phyloP scores from a whole-genome alignment of 37 sponge, comb jelly and placozoan genomes.

The Dysidea cf. avara region DNA sequence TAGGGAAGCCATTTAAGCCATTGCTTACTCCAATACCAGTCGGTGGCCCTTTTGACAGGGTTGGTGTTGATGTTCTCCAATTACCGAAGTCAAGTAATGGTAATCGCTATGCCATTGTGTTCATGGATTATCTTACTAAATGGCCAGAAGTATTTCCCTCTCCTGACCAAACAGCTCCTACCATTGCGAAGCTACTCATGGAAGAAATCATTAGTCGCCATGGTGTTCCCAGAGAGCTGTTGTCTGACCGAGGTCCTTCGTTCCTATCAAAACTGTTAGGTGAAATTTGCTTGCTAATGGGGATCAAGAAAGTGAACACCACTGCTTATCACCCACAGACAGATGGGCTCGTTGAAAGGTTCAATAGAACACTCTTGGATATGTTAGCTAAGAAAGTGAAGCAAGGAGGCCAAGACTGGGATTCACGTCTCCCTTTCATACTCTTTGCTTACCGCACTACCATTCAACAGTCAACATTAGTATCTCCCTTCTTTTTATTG shows the following conservation, averaged over 20 bases:
- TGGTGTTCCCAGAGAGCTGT: slow-evolving; percentile 29
- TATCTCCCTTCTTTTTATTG: slow-evolving; percentile 28
- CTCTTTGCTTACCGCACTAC: slow-evolving; percentile 37
- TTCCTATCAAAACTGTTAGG: slow-evolving; percentile 23
- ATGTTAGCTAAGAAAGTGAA: slow-evolving; percentile 6
- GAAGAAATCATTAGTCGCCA: slow-evolving; percentile 29
- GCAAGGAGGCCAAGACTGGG: slow-evolving; percentile 13
- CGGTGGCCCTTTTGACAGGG: slow-evolving; percentile 39
- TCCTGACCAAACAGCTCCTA: slow-evolving; percentile 20
- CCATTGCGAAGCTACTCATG: slow-evolving; percentile 46
- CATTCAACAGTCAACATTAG: slow-evolving; percentile 19
- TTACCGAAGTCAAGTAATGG: slow-evolving; percentile 37
- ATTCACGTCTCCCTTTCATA: slow-evolving; percentile 6
- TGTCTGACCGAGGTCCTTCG: slow-evolving; percentile 28
- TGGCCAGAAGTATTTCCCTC: slow-evolving; percentile 48
- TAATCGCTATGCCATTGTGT: slow-evolving; percentile 52
- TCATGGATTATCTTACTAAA: slow-evolving; percentile 49
- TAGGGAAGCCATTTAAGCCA: slow-evolving; percentile 16
- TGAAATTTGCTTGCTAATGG: slow-evolving; percentile 4
- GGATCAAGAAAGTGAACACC: slow-evolving; percentile 22
- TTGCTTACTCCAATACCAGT: slow-evolving; percentile 66
- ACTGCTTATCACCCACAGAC: slow-evolving; percentile 53
- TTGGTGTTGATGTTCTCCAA: slow-evolving; percentile 46
- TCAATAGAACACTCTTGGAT: slow-evolving; percentile 16
- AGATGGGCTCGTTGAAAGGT: slow-evolving; percentile 47